Conservation (phyloP, 2,113 vertebrate species). For the Corythoichthys intestinalis region DNA sequence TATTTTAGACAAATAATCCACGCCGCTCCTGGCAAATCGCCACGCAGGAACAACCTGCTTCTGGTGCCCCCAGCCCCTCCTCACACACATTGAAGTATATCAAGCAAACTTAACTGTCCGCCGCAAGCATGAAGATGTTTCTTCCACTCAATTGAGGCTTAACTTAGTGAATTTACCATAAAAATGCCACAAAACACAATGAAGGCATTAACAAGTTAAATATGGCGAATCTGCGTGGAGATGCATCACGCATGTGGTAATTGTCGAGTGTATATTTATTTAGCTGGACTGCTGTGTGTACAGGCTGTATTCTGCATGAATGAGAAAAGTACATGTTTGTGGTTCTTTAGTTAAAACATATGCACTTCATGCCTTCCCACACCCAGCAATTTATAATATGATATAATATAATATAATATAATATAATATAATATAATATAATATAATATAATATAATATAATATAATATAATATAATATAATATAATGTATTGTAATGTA, state of each 20-base stretch:
- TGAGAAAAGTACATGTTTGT: constrained; percentile 15
- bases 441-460: constrained; percentile 23
- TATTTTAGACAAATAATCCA: constrained; percentile 60
- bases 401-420: constrained; percentile 20
- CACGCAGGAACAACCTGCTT: constrained; percentile 42
- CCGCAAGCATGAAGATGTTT: constrained; percentile 35
- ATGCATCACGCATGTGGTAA: not conserved
- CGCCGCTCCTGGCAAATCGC: constrained; percentile 45
- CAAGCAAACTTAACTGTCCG: constrained; percentile 8
- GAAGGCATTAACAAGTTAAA: not conserved
- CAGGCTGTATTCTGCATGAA: constrained; percentile 7
- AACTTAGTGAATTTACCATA: constrained; percentile 22
- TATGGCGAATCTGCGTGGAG: not conserved
- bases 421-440: constrained; percentile 16
- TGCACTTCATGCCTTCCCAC: constrained; percentile 64
- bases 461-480: constrained; percentile 31
- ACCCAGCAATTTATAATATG: not conserved
- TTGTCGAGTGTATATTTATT: not conserved
- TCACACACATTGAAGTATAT: constrained; percentile 36
- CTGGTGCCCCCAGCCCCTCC: constrained; percentile 2
- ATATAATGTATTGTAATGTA: constrained; percentile 1
- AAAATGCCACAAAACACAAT: not conserved
- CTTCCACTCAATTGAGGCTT: constrained; percentile 30
- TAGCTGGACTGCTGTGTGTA: constrained; percentile 15
- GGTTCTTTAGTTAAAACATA: constrained; percentile 22